Evolutionary conservation across 2,888 invertebrate genomes (phyloP).

Genomic region (Chrysolina americana): DNA sequence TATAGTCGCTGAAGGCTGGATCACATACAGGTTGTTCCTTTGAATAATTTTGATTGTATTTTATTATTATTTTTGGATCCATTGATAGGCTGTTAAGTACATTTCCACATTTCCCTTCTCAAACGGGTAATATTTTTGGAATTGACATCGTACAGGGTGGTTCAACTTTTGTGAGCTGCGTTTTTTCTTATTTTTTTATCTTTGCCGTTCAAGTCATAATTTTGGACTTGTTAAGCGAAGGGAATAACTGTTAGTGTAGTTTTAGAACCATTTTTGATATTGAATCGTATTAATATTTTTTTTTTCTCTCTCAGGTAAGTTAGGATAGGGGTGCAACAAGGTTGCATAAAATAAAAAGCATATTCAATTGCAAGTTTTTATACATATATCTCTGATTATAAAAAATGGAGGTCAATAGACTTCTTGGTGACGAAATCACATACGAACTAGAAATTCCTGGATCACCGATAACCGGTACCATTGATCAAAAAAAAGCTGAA

Average conservation of each 20-base stretch:
- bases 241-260: no score
- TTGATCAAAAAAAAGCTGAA: neutral
- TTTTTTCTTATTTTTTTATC: no score
- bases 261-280: no score
- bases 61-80: neutral
- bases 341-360: neutral
- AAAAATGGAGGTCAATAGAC: neutral
- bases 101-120: neutral
- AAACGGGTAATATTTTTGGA: no score
- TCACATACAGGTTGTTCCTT: neutral
- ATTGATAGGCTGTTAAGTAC: no score
- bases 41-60: neutral
- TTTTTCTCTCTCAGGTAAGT: no score
- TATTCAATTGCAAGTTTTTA: neutral
- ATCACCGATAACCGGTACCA: neutral
- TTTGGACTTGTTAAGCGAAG: no score
- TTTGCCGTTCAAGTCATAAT: neutral
- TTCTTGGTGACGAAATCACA: neutral
- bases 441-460: neutral
- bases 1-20: neutral
- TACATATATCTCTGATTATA: neutral
- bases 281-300: no score
- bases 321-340: neutral
- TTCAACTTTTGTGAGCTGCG: no score
- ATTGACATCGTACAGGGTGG: no score